phyloP scores from a whole-genome alignment of 2,888 invertebrate genomes.

The Halictus ligatus region DNA sequence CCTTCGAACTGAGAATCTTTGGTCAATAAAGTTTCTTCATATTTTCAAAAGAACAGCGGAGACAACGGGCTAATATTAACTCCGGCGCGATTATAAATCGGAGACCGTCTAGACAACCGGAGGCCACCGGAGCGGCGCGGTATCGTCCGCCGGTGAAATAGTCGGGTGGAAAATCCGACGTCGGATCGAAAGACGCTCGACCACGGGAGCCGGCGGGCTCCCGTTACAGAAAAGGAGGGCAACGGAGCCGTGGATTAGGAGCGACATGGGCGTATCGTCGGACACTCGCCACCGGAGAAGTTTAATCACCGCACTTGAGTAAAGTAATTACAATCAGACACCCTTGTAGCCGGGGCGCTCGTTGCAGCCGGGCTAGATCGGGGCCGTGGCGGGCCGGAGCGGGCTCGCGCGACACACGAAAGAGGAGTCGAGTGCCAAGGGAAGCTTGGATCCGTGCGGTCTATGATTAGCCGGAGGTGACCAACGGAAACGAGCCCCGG shows the following conservation, averaged over 20 bases:
- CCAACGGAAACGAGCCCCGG: slow-evolving; percentile 74
- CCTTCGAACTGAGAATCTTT: no score
- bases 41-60: no score
- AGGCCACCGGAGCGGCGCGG: no score
- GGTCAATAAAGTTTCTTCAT: no score
- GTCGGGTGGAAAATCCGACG: not conserved
- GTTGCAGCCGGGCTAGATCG: slow-evolving; percentile 26
- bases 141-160: not conserved
- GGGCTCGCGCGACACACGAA: slow-evolving; percentile 62
- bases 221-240: not conserved
- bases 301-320: slow-evolving; percentile 84
- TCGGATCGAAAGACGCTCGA: not conserved
- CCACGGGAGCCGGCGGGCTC: not conserved
- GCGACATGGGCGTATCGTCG: slow-evolving; percentile 54
- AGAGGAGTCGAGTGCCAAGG: slow-evolving; percentile 80
- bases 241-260: slow-evolving; percentile 11
- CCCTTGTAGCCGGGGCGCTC: slow-evolving; percentile 73
- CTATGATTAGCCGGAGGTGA: slow-evolving; percentile 83
- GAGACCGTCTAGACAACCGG: no score
- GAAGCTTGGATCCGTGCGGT: slow-evolving; percentile 76
- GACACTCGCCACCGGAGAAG: slow-evolving; percentile 79
- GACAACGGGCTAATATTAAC: no score
- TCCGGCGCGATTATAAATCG: no score
- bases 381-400: slow-evolving; percentile 1
- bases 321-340: slow-evolving; percentile 84